Evolutionary conservation across 2,797 vertebrate species (phyloP).

Genomic region (Coregonus ussuriensis): DNA sequence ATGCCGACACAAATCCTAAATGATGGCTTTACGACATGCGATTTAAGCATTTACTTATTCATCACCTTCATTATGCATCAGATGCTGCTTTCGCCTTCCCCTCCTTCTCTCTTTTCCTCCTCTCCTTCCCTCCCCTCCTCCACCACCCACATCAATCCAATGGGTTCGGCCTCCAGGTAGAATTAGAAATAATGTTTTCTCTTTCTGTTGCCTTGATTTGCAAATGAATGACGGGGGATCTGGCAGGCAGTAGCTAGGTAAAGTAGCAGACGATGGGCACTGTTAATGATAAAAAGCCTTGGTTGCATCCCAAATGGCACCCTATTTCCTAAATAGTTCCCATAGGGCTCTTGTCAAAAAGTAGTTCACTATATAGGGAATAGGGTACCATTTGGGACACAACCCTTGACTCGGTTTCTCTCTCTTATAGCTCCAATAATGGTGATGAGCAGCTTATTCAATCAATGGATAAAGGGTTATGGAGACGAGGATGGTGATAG

Average conservation of each 20-base stretch:
- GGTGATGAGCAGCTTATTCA: constrained; percentile 5
- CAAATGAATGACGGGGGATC: not conserved
- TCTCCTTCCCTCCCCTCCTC: not conserved
- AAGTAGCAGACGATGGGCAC: not conserved
- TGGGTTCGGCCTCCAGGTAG: not conserved
- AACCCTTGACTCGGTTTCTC: not conserved
- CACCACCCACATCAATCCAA: constrained; percentile 5
- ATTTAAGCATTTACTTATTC: constrained; percentile 47
- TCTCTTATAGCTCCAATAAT: not conserved
- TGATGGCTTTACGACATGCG: constrained; percentile 38
- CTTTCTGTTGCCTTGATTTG: not conserved
- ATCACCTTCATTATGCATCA: constrained; percentile 25
- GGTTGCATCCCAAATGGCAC: not conserved
- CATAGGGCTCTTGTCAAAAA: not conserved
- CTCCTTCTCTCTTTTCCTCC: not conserved
- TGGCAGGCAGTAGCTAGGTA: not conserved
- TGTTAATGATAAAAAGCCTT: not conserved
- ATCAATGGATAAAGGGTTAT: constrained; percentile 11
- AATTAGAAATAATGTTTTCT: not conserved
- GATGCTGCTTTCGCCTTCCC: not conserved
- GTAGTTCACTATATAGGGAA: not conserved
- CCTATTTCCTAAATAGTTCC: not conserved
- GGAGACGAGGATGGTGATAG: not conserved
- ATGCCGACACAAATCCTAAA: constrained; percentile 45
- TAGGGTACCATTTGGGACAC: not conserved